Evolutionary conservation across 2,113 vertebrate species (phyloP).

Genomic region (Stegastes partitus): DNA sequence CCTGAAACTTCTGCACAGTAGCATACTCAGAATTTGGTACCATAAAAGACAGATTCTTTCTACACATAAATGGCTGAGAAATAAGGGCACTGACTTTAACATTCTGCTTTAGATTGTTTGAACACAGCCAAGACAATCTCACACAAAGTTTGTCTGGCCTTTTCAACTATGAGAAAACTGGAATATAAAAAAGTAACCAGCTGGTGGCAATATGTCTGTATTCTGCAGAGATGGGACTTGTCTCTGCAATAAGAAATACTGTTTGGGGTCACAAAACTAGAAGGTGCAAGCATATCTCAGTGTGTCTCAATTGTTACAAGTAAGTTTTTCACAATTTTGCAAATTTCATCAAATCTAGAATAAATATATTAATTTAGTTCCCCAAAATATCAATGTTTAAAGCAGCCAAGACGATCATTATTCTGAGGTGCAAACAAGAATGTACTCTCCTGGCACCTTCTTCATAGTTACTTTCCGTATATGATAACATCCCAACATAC

Average conservation of each 20-base stretch:
- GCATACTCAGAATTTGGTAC: neutral
- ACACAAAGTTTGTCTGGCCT: constrained; percentile 16
- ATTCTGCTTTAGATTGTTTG: neutral
- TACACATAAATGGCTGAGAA: neutral
- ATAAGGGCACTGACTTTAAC: neutral
- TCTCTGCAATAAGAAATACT: constrained; percentile 2
- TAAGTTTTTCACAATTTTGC: neutral
- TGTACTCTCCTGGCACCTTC: constrained; percentile 8
- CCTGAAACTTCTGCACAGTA: neutral
- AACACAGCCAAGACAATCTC: constrained; percentile 10
- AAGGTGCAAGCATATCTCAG: neutral
- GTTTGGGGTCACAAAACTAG: neutral
- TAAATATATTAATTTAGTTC: neutral
- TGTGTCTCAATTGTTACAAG: too few relatives aligned
- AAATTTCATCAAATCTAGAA: neutral
- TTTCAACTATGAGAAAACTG: constrained; percentile 1
- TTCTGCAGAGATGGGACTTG: neutral
- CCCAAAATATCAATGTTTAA: constrained; percentile 7
- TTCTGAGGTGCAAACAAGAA: constrained; percentile 13
- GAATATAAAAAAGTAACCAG: constrained; percentile 11
- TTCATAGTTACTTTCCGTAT: constrained; percentile 49
- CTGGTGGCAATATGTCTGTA: neutral
- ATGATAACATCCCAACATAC: constrained; percentile 58
- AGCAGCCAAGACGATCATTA: neutral
- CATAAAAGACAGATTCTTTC: neutral